Evolutionary conservation across 1,140 invertebrate genomes (phyloP).

Genomic region (Sitophilus oryzae): DNA sequence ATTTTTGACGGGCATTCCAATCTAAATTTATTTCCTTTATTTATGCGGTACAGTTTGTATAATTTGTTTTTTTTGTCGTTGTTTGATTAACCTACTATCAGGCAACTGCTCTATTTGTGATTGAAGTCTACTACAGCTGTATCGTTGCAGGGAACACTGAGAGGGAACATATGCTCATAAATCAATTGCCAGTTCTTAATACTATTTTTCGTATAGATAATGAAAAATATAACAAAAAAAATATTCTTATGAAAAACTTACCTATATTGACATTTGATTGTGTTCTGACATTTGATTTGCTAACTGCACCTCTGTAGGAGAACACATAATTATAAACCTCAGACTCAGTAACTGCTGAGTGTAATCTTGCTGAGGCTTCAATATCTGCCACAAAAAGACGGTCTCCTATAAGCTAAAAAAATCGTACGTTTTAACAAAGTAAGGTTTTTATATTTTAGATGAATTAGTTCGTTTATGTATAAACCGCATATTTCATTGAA

Average conservation of each 20-base stretch:
- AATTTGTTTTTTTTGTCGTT: no score
- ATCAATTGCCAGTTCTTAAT: no score
- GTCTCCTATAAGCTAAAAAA: slow-evolving; percentile 51
- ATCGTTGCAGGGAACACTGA: no score
- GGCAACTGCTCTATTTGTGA: no score
- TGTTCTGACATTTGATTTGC: slow-evolving; percentile 25
- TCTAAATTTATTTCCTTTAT: no score
- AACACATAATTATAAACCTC: slow-evolving; percentile 58
- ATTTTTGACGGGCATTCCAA: no score
- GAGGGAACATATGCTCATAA: no score
- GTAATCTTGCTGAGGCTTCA: slow-evolving; percentile 51
- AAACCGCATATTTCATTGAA: no score
- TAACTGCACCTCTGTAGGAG: slow-evolving; percentile 43
- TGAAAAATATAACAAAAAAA: not conserved
- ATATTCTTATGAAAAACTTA: slow-evolving; percentile 13
- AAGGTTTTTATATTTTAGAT: not conserved
- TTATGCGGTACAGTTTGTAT: no score
- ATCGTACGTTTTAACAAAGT: not conserved
- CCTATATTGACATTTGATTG: slow-evolving; percentile 28
- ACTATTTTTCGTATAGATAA: not conserved
- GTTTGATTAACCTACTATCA: no score
- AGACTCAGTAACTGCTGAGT: slow-evolving; percentile 49
- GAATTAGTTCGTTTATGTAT: not conserved
- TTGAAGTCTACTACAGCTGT: no score
- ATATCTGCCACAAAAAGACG: slow-evolving; percentile 52